phyloP scores from a whole-genome alignment of 2,888 invertebrate genomes.

The Bursaphelenchus okinawaensis region DNA sequence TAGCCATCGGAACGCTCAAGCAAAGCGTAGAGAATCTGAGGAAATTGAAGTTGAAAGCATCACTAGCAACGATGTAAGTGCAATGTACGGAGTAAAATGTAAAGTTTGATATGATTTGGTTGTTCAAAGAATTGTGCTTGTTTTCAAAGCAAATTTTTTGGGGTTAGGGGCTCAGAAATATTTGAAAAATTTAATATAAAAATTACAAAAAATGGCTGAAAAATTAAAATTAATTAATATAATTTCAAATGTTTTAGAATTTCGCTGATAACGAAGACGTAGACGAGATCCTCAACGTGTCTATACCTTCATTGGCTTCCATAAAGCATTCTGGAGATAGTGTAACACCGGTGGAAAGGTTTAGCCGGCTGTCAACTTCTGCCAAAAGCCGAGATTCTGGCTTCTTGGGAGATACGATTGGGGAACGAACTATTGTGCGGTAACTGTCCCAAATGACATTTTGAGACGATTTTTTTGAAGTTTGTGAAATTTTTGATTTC shows the following conservation, averaged over 20 bases:
- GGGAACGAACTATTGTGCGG: neutral
- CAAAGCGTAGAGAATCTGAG: neutral
- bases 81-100: neutral
- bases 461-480: no score
- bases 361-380: neutral
- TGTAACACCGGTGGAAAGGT: neutral
- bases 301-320: neutral
- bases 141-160: no score
- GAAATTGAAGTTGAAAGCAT: neutral
- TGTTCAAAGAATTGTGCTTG: neutral
- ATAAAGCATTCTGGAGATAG: neutral
- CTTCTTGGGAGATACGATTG: neutral
- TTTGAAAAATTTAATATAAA: no score
- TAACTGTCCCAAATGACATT: no score
- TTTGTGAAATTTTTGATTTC: no score
- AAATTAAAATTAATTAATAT: no score
- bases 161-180: no score
- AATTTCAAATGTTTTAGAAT: neutral
- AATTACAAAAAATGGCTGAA: no score
- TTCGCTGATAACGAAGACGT: neutral
- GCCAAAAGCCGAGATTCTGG: conserved; percentile 1
- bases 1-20: neutral
- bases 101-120: neutral
- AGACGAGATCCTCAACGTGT: neutral
- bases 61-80: neutral